A percentile compares a stretch with the other conserved stretches of the same genome.
phyloP scores from a whole-genome alignment of 2,888 invertebrate species.

The Rotaria magnacalcarata region DNA sequence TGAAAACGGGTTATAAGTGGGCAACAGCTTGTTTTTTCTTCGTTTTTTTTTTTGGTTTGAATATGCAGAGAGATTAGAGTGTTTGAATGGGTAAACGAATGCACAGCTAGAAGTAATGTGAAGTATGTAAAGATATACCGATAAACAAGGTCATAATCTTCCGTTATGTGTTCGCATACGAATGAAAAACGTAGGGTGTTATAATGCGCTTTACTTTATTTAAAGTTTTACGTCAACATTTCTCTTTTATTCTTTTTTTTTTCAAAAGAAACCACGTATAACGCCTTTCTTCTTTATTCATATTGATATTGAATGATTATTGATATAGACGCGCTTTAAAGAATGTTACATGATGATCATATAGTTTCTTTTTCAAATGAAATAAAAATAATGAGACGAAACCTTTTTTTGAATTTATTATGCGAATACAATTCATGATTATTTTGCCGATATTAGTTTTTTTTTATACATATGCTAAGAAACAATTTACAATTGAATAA shows the following conservation, averaged over 20 bases:
- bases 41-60: not conserved
- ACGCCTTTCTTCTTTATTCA: not conserved
- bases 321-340: not conserved
- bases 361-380: not conserved
- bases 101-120: conserved; percentile 18
- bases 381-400: not conserved
- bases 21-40: conserved; percentile 17
- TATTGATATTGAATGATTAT: not conserved
- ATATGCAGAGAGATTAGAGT: conserved; percentile 11
- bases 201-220: not conserved
- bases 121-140: conserved; percentile 26
- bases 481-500: not conserved
- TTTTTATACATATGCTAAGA: not conserved
- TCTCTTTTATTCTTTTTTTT: not conserved
- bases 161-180: not conserved
- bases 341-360: not conserved
- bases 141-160: conserved; percentile 4
- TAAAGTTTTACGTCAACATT: not conserved
- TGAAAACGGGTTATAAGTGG: not conserved
- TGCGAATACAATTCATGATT: not conserved
- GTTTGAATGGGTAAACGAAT: conserved; percentile 15
- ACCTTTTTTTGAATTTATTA: not conserved
- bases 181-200: not conserved
- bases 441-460: not conserved
- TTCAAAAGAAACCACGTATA: not conserved